Base-by-base conservation (phyloP, 2,113 vertebrate genomes). In the Condylura cristata region DNA sequence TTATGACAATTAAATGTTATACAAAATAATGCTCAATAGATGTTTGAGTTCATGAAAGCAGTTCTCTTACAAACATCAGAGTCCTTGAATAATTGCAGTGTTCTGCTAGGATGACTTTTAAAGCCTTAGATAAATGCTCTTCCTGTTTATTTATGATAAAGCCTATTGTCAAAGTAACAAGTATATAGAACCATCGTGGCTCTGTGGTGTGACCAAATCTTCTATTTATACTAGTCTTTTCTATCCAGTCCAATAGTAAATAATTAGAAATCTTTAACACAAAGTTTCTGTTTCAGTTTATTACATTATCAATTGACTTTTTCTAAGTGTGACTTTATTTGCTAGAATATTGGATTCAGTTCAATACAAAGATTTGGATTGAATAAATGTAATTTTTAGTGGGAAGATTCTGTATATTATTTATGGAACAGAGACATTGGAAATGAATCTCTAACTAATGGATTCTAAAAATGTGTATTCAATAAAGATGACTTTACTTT, bases 81-180 rank as follows among this genome's bases (percentile, higher is more conserved):
- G 22, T 1, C 6, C 53, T 8, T 89, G n/a, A 28, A 70, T 86
- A 93, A 91, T 89, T 93, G 26, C 37, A 83, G 26, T 70, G 5
- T 89, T 97, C 70, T 94, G n/a, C 44, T 51, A 44, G 24, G 37
- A 51, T 91, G 37, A 93, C 82, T 88, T 39, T 96, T 91, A 97
- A 83, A 65, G 48, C 18, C 4, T 93, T 37, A 74, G 34, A 82
- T 89, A 91, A 86, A 89, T 79, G 28, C 60, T 61, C 46, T 61
- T 82, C 82, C 16, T 82, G 41, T 46, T 89, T 76, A 79, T 89
- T 94, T 91, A 66, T 85, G 71, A 66, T 32, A 93, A 75, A 85
- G 46, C 85, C n/a, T 88, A 18, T 88, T 82, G 44, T 94, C 72
- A 90, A 51, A 56, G 34, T 48, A 94, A 65, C 70, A 94, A 37